Base-by-base conservation (phyloP, 2,113 vertebrate genomes). In the Taurulus bubalis region DNA sequence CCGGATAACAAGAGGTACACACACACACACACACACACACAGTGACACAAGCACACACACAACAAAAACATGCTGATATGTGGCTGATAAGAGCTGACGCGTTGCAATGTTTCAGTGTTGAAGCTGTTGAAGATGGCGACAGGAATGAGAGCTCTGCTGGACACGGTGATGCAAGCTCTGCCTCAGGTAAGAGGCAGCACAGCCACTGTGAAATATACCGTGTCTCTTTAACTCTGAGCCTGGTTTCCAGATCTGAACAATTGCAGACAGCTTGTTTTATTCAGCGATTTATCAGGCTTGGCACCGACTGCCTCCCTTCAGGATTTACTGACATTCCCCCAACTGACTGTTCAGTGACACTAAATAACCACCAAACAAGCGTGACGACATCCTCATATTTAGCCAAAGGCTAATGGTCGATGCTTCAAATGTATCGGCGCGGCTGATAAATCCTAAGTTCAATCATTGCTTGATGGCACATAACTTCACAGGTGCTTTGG, bases 41-140 rank as follows among this genome's bases (percentile, higher is more conserved):
- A 9, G 30, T 32, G 30, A 32, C 30, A 3, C 66, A 40, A 9
- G 75, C 40, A 66, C 56, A 77, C 40, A 66, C 56, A 56, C 71
- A 76, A 77, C 53, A 74, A 53, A 78, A 32, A 85, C 26, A 71
- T 0, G 56, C 90, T n/a, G 4, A 7, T n/a, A 18, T 30, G 53
- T 24, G 59, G 38, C 58, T 77, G 75, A 59, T 49, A 1, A 28
- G 94, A 94, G 1, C 53, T 86, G 85, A 84, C 67, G 56, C 34
- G 0, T 60, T 67, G 2, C 20, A 0, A 38, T 78, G 55, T 95
- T 91, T 53, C 88, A 99, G 98, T 99, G 89, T 86, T 99, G 92
- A 99, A 99, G 90, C 95, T 99, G 82, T 89, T 99, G 71, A 99
- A 99, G 95, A 99, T 99, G 98, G 98, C 98, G 14, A 99, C 97